Conservation (phyloP, 2,113 vertebrate genomes). For the Lycaon pictus region DNA sequence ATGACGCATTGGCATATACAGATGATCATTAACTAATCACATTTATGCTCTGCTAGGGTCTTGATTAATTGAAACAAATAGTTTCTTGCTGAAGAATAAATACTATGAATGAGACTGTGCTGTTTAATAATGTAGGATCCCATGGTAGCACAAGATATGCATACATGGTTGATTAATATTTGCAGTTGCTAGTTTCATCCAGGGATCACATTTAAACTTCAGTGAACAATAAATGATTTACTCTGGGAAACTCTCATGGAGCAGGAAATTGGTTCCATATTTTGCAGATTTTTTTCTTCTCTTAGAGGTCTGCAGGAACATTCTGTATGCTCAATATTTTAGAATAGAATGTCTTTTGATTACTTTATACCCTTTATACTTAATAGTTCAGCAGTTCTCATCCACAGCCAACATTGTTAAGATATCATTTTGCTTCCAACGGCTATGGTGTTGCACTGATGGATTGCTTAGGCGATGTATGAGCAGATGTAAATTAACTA, state of each 20-base stretch:
- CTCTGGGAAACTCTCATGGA: conserved; percentile 35
- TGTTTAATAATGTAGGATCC: not conserved
- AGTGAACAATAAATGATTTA: conserved; percentile 30
- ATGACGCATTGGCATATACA: not conserved
- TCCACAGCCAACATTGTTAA: conserved; percentile 65
- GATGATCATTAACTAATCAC: not conserved
- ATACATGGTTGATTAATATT: not conserved
- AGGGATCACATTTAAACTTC: conserved; percentile 26
- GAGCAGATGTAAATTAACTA: conserved; percentile 68
- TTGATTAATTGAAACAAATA: not conserved
- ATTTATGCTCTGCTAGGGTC: not conserved
- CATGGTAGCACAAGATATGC: not conserved
- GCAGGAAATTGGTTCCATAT: not conserved
- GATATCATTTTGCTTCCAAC: conserved; percentile 67
- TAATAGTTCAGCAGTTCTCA: conserved; percentile 59
- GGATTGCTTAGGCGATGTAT: not conserved
- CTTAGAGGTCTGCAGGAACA: not conserved
- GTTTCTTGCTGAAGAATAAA: not conserved
- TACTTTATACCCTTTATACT: conserved; percentile 65
- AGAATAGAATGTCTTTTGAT: conserved; percentile 40
- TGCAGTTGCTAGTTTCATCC: not conserved
- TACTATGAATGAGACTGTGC: not conserved
- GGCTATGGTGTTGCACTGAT: conserved; percentile 52
- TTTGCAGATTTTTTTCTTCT: conserved; percentile 64
- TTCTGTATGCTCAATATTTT: not conserved